phyloP scores from a whole-genome alignment of 2,113 vertebrate species.

The Albula goreensis region DNA sequence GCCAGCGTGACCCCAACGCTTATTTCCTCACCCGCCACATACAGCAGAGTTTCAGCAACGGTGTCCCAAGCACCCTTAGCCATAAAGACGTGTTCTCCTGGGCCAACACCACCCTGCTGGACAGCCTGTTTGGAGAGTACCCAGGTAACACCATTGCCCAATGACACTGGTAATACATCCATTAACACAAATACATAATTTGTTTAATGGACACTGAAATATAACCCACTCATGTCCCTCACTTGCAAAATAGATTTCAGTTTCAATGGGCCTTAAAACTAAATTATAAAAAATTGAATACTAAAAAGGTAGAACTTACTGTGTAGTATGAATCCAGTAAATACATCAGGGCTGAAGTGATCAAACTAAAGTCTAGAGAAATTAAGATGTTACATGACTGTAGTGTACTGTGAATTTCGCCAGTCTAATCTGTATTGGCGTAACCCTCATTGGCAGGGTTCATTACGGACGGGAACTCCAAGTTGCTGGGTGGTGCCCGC shows the following conservation, averaged over 20 bases:
- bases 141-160: constrained; percentile 69
- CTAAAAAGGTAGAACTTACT: not conserved
- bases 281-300: not conserved
- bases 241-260: not conserved
- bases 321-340: not conserved
- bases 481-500: constrained; percentile 84
- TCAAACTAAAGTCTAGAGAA: not conserved
- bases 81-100: constrained; percentile 82
- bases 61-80: constrained; percentile 71
- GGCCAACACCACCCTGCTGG: constrained; percentile 83
- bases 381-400: not conserved
- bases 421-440: not conserved
- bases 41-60: constrained; percentile 79
- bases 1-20: constrained; percentile 87
- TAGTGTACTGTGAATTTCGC: not conserved
- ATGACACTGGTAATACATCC: not conserved
- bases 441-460: constrained; percentile 73
- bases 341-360: not conserved
- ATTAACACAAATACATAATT: not conserved
- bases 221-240: too few relatives aligned
- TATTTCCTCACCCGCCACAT: constrained; percentile 88
- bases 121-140: constrained; percentile 79
- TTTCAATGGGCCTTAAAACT: not conserved
- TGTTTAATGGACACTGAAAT: not conserved
- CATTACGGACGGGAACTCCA: constrained; percentile 92